phyloP scores from a whole-genome alignment of 35 echinoderm and acorn worm species.

The Heliocidaris tuberculata region DNA sequence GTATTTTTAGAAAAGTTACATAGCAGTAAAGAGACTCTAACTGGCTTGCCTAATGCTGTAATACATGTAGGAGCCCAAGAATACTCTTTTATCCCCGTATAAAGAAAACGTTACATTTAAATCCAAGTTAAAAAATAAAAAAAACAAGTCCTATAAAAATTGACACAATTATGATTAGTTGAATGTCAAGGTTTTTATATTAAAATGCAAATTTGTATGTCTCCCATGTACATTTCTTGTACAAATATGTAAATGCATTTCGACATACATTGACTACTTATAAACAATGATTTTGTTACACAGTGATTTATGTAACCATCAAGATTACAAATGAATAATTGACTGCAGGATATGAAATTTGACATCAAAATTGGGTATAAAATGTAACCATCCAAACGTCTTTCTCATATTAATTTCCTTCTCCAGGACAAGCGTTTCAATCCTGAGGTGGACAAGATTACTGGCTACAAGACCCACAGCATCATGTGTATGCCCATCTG shows the following conservation, averaged over 20 bases:
- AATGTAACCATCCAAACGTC: background rate
- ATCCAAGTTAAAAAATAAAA: background rate
- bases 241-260: background rate
- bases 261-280: background rate
- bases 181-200: too few species aligned
- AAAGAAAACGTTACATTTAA: background rate
- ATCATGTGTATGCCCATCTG: constrained; percentile 99
- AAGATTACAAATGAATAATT: background rate
- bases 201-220: background rate
- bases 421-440: constrained; percentile 93
- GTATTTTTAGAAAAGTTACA: too few species aligned
- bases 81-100: background rate
- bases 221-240: background rate
- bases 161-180: too few species aligned
- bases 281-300: background rate
- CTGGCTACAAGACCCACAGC: constrained; percentile 95
- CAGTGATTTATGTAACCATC: background rate
- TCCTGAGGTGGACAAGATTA: constrained; percentile 91
- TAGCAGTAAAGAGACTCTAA: too few species aligned
- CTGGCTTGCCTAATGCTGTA: background rate
- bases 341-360: background rate
- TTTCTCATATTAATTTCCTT: background rate
- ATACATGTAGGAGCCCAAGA: background rate
- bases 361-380: too few species aligned
- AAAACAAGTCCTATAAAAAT: background rate